phyloP scores from a whole-genome alignment of 2,888 invertebrate species.

The Apotomis turbidana region DNA sequence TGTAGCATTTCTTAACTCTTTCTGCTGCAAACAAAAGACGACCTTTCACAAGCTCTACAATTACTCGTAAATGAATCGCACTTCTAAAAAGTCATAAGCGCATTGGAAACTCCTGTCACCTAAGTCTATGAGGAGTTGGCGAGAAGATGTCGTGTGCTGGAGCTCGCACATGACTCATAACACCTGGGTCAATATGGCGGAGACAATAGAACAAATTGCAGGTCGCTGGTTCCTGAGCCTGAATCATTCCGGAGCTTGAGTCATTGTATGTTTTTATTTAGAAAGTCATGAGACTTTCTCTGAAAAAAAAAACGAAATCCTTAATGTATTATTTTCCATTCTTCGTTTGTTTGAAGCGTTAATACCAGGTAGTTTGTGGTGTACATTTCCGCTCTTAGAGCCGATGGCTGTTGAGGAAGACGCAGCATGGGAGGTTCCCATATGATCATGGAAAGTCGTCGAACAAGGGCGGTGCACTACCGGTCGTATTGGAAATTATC shows the following conservation, averaged over 20 bases:
- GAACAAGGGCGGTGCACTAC: too few relatives aligned
- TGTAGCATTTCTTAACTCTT: background rate
- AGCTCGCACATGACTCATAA: background rate
- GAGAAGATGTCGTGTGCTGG: background rate
- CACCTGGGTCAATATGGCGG: background rate
- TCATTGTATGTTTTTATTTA: background rate
- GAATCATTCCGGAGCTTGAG: background rate
- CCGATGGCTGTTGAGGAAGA: too few relatives aligned
- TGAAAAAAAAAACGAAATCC: too few relatives aligned
- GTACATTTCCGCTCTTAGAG: too few relatives aligned
- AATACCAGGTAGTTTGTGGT: too few relatives aligned
- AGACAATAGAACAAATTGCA: background rate
- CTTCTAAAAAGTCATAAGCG: background rate
- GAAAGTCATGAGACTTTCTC: too few relatives aligned
- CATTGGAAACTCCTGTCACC: background rate
- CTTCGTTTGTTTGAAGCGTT: too few relatives aligned
- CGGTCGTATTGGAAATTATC: too few relatives aligned
- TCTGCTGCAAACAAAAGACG: background rate
- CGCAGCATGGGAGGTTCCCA: too few relatives aligned
- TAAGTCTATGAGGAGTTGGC: background rate
- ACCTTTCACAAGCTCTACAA: background rate
- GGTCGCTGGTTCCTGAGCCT: background rate
- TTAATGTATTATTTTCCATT: too few relatives aligned
- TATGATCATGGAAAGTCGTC: too few relatives aligned
- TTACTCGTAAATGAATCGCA: background rate